Evolutionary conservation across 1,140 invertebrate species (phyloP).

Genomic region (Cotesia glomerata): DNA sequence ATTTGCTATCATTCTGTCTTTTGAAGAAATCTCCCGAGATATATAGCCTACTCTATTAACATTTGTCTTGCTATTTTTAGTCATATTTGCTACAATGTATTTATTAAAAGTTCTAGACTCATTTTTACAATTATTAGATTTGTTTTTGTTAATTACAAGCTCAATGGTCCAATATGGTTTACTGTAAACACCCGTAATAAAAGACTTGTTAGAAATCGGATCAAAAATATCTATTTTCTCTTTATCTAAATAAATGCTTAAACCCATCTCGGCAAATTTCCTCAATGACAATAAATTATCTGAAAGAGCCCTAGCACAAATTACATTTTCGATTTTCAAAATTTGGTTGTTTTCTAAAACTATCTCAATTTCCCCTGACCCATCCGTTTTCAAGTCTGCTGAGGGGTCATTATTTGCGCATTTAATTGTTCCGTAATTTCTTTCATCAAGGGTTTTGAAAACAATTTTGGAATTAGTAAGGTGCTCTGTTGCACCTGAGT

Average conservation of each 20-base stretch:
- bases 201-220: slow-evolving; percentile 23
- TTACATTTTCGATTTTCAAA: slow-evolving; percentile 18
- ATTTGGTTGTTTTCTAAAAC: neutral
- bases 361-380: neutral
- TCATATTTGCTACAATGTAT: slow-evolving; percentile 17
- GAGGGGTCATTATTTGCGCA: slow-evolving; percentile 21
- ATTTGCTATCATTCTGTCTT: neutral
- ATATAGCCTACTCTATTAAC: neutral
- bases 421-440: slow-evolving; percentile 17
- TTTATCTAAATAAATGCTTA: too few species aligned
- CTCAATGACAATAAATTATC: slow-evolving; percentile 25
- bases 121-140: neutral
- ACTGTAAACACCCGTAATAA: slow-evolving; percentile 30
- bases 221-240: slow-evolving; percentile 26
- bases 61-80: neutral
- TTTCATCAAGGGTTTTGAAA: slow-evolving; percentile 29
- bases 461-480: slow-evolving; percentile 25
- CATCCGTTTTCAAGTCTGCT: slow-evolving; percentile 14
- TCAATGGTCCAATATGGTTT: slow-evolving; percentile 30
- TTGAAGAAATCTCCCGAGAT: neutral
- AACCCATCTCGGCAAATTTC: slow-evolving; percentile 21
- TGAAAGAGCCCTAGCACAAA: slow-evolving; percentile 5
- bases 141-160: slow-evolving; percentile 20
- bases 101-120: neutral
- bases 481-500: slow-evolving; percentile 34